phyloP scores from a whole-genome alignment of 2,113 vertebrate genomes.

The Hippocampus barbouri region DNA sequence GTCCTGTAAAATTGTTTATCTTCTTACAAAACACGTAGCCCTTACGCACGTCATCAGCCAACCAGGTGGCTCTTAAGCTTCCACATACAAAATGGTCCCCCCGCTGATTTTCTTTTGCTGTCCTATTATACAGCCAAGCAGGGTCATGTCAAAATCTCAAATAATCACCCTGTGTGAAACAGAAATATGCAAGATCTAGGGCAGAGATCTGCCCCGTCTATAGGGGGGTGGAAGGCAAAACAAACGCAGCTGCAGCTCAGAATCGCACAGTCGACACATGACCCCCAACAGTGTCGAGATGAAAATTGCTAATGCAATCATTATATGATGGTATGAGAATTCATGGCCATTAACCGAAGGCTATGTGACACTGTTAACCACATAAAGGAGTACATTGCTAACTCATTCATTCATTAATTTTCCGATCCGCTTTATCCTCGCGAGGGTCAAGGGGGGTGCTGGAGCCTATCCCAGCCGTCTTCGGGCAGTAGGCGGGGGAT shows the following conservation, averaged over 20 bases:
- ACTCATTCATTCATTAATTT: too few species aligned
- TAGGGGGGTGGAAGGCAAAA: conserved; percentile 41
- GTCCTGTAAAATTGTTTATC: conserved; percentile 34
- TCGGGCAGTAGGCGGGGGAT: too few species aligned
- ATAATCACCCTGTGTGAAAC: conserved; percentile 31
- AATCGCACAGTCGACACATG: conserved; percentile 8
- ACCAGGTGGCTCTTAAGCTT: conserved; percentile 5
- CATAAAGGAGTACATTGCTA: too few species aligned
- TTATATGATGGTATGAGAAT: neutral
- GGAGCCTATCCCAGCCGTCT: too few species aligned
- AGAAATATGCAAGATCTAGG: conserved; percentile 20
- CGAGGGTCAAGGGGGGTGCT: too few species aligned
- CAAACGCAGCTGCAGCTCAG: conserved; percentile 36
- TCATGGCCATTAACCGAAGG: neutral
- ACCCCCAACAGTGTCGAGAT: conserved; percentile 12
- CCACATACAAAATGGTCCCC: neutral
- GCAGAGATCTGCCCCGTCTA: conserved; percentile 30
- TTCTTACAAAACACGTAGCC: conserved; percentile 30
- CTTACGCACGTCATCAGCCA: neutral
- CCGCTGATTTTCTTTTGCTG: conserved; percentile 7
- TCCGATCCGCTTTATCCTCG: too few species aligned
- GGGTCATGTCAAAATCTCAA: conserved; percentile 24
- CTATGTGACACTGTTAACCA: too few species aligned
- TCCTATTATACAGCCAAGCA: conserved; percentile 10
- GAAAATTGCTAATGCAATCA: neutral